phyloP scores from a whole-genome alignment of 1,140 invertebrate genomes.

The Campoletis sonorensis region DNA sequence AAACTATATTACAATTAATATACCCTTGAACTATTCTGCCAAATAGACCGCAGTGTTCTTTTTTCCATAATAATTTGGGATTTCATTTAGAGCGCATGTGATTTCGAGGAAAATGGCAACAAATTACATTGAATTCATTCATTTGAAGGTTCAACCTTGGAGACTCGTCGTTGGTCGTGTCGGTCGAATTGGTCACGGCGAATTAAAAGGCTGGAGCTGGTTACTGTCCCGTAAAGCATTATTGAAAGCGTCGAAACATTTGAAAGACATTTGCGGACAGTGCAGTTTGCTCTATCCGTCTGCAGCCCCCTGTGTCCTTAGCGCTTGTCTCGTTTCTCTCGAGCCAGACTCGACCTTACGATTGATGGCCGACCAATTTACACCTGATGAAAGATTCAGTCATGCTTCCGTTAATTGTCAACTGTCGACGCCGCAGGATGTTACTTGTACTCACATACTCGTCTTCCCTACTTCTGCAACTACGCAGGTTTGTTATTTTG shows the following conservation, averaged over 20 bases:
- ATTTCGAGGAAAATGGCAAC: too few species aligned
- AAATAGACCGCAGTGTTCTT: neutral
- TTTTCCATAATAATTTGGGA: neutral
- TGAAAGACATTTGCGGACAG: constrained; percentile 94
- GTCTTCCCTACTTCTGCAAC: constrained; percentile 99
- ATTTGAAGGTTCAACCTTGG: constrained; percentile 84
- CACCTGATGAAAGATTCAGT: constrained; percentile 93
- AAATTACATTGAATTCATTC: neutral
- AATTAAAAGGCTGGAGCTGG: constrained; percentile 97
- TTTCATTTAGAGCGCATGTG: too few species aligned
- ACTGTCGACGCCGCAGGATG: constrained; percentile 94
- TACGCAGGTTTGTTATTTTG: constrained; percentile 83
- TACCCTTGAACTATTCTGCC: too few species aligned
- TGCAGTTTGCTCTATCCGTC: constrained; percentile 89
- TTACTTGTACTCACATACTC: constrained; percentile 97
- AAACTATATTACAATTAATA: too few species aligned
- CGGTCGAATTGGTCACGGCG: constrained; percentile 97
- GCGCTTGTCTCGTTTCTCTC: constrained; percentile 97
- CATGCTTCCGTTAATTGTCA: constrained; percentile 90
- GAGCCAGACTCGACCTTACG: constrained; percentile 96
- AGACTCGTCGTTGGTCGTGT: constrained; percentile 96
- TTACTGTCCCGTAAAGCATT: constrained; percentile 94
- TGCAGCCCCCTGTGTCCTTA: constrained; percentile 92
- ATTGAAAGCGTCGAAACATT: constrained; percentile 88
- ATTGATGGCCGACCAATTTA: constrained; percentile 96